Base-by-base conservation (phyloP, 2,797 vertebrate species). In the Esox lucius region DNA sequence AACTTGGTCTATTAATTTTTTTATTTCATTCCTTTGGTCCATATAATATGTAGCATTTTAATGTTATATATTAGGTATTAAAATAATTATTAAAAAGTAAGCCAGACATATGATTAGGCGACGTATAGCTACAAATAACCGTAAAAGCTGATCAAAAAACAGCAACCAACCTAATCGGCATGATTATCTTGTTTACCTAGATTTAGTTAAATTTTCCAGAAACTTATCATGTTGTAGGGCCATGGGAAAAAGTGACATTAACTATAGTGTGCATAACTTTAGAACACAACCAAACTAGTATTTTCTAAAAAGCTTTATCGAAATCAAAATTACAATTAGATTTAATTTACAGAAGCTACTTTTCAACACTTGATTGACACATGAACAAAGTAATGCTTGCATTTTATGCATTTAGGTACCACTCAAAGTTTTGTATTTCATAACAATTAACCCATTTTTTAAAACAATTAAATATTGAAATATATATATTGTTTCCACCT, bases 231-330 rank as follows among this genome's bases (percentile, higher is more conserved):
- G 6, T 2, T 24, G n/a, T 13, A 53, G 56, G 9, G n/a, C 3
- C 56, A 59, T 26, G 51, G 16, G n/a, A 12, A 24, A 22, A 22
- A 59, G 22, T 59, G n/a, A 59, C 9, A 24, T 12, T 12, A 0
- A 19, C 51, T 19, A 12, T 26, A 39, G 35, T 31, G 62, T 33
- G 26, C 13, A 33, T 15, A 0, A 24, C 26, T 71, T 28, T 66
- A 9, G 39, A 15, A 46, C 9, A 13, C 6, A n/a, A 61, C 62
- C 72, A 84, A 81, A 78, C 28, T 68, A 26, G 28, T 0, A 48
- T 9, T 24, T 74, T 28, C 67, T 31, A 53, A 13, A 69, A 59
- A n/a, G 22, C 49, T 33, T 70, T 42, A 8, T 19, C 48, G 16
- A 42, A 49, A 31, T 7, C n/a, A 73, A 49, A n/a, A 48, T 51